phyloP scores from a whole-genome alignment of 1,140 invertebrate species.

The Holcopasites calliopsidis region DNA sequence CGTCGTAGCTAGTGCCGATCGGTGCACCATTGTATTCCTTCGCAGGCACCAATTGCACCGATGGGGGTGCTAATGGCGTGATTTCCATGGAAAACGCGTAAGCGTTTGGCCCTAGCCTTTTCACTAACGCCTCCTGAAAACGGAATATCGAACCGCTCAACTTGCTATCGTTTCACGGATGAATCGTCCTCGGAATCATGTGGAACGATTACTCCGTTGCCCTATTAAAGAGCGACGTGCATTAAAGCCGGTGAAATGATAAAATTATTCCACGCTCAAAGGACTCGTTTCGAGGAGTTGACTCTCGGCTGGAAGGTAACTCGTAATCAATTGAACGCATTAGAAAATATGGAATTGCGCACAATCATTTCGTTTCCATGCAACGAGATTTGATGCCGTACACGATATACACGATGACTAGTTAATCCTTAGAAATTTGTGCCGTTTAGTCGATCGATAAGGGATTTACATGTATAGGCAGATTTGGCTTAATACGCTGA shows the following conservation, averaged over 20 bases:
- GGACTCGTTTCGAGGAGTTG: not conserved
- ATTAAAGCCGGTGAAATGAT: not conserved
- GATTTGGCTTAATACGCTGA: no score
- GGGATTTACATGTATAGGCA: not conserved
- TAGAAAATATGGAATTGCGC: no score
- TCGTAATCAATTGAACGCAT: no score
- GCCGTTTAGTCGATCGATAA: not conserved
- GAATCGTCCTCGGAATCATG: no score
- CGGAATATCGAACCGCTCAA: not conserved
- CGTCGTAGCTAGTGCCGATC: constrained; percentile 93
- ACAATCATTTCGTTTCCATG: not conserved
- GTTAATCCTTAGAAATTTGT: not conserved
- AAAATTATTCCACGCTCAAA: not conserved
- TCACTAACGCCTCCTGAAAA: constrained; percentile 88
- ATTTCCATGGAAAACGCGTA: constrained; percentile 90
- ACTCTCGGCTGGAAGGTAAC: not conserved
- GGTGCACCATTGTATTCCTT: constrained; percentile 94
- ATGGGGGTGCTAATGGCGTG: constrained; percentile 90
- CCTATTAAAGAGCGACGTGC: not conserved
- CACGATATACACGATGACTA: not conserved
- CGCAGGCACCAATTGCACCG: constrained; percentile 93
- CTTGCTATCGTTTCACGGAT: not conserved
- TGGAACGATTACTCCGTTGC: not conserved
- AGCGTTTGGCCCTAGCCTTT: constrained; percentile 88
- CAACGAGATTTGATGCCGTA: not conserved